Evolutionary conservation across 2,888 invertebrate genomes (phyloP).

Genomic region (Phasia obesa): DNA sequence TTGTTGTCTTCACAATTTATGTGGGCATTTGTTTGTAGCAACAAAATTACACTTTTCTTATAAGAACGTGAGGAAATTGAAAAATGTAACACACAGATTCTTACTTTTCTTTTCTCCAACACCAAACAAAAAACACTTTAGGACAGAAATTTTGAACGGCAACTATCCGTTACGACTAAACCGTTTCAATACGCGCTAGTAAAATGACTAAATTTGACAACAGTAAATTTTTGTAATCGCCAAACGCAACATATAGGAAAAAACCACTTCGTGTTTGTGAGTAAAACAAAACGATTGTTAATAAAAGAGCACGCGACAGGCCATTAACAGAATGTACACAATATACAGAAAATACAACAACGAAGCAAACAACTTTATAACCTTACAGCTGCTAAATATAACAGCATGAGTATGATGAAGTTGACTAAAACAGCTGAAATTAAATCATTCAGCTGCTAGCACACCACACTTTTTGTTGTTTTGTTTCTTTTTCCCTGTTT

Average conservation of each 20-base stretch:
- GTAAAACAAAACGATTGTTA: conserved; percentile 62
- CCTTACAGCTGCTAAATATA: conserved; percentile 2
- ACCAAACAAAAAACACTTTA: conserved; percentile 47
- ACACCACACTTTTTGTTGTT: conserved; percentile 10
- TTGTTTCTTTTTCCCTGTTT: neutral
- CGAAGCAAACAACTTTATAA: conserved; percentile 2
- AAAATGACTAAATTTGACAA: conserved; percentile 75
- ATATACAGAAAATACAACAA: neutral
- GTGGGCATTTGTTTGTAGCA: conserved; percentile 4
- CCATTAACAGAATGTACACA: conserved; percentile 47
- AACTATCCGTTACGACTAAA: conserved; percentile 63
- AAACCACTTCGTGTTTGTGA: conserved; percentile 33
- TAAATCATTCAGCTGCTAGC: conserved; percentile 8
- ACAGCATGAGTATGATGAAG: conserved; percentile 8
- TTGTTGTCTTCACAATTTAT: conserved; percentile 33
- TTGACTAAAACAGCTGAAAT: conserved; percentile 57
- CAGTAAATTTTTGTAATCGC: conserved; percentile 63
- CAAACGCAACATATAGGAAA: conserved; percentile 39
- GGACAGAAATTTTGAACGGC: conserved; percentile 41
- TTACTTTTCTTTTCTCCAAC: conserved; percentile 30
- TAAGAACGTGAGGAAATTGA: conserved; percentile 34
- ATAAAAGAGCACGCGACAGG: conserved; percentile 60
- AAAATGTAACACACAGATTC: conserved; percentile 3
- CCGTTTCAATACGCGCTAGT: conserved; percentile 77
- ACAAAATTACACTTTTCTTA: conserved; percentile 42